These are phyloP conservation scores for Stenichneumon culpator DNA, from an alignment of 2,888 invertebrate species.

Conservation along the genomic window DNA sequence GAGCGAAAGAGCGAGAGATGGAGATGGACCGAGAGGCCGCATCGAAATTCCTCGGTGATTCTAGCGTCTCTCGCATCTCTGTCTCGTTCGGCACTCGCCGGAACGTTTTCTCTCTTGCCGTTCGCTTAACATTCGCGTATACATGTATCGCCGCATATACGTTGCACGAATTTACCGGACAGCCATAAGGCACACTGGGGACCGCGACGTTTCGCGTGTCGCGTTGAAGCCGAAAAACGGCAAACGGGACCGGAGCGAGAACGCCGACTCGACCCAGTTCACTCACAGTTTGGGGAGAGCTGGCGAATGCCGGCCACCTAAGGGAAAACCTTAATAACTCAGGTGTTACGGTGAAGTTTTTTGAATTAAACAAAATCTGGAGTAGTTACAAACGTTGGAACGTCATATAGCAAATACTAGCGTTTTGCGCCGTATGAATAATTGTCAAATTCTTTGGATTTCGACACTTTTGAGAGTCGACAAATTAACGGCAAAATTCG, in stretches of 20 bases:
- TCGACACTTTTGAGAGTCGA: too few relatives aligned
- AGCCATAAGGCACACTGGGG: slow-evolving; percentile 19
- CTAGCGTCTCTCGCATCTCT: slow-evolving; percentile 33
- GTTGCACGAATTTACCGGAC: background rate
- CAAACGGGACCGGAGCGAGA: background rate
- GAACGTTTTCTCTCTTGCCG: slow-evolving; percentile 2
- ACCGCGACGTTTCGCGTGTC: slow-evolving; percentile 5
- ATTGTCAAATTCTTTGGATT: too few relatives aligned
- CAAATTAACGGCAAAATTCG: too few relatives aligned
- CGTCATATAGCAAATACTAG: too few relatives aligned
- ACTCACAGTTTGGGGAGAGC: background rate
- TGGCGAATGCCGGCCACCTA: background rate
- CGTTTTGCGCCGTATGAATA: too few relatives aligned
- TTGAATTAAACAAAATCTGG: too few relatives aligned
- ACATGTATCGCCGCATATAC: background rate
- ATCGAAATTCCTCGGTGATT: slow-evolving; percentile 60
- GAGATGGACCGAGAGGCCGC: slow-evolving; percentile 22
- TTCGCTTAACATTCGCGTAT: slow-evolving; percentile 9
- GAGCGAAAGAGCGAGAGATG: background rate
- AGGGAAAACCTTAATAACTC: background rate
- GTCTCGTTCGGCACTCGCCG: slow-evolving; percentile 19
- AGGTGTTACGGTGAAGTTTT: background rate
- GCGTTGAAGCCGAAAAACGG: background rate
- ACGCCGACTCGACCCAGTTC: background rate
- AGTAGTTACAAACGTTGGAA: too few relatives aligned